phyloP scores from a whole-genome alignment of 2,797 vertebrate genomes.

The Propithecus deckenii region DNA sequence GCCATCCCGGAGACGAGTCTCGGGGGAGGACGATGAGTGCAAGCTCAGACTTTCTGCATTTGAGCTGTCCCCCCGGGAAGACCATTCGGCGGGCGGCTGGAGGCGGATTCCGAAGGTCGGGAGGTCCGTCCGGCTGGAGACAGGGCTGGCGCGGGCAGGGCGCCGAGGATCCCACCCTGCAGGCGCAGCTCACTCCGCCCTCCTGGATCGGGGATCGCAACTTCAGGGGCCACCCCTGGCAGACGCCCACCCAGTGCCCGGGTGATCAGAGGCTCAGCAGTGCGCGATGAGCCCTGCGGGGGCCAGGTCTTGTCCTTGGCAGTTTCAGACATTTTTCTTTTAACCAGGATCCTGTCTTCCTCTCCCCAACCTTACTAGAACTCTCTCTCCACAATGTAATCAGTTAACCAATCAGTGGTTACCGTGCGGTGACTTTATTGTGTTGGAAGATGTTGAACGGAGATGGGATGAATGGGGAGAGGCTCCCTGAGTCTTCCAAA shows the following conservation, averaged over 20 bases:
- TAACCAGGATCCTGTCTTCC: rapidly evolving
- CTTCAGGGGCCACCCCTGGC: too few species aligned
- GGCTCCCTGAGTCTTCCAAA: not conserved
- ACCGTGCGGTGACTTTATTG: rapidly evolving
- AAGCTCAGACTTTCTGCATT: too few species aligned
- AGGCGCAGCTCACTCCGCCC: rapidly evolving
- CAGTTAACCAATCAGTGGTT: rapidly evolving
- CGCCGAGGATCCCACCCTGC: too few species aligned
- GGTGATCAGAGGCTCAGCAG: rapidly evolving
- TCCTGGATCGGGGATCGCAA: rapidly evolving
- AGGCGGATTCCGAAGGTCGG: not conserved
- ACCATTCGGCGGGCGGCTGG: rapidly evolving
- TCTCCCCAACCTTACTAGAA: rapidly evolving
- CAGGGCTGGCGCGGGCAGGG: rapidly evolving
- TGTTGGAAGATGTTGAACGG: rapidly evolving
- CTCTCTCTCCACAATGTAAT: rapidly evolving
- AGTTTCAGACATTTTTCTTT: too few species aligned
- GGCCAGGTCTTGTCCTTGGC: not conserved
- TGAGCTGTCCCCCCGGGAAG: rapidly evolving
- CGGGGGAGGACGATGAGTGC: too few species aligned
- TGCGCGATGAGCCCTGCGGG: rapidly evolving
- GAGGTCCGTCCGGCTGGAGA: not conserved
- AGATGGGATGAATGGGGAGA: not conserved
- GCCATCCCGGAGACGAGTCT: not conserved
- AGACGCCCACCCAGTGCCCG: rapidly evolving